Evolutionary conservation across 2,888 invertebrate species (phyloP), one percentile per base, ranked within the genome.

Genomic region (Ochlodes sylvanus): DNA sequence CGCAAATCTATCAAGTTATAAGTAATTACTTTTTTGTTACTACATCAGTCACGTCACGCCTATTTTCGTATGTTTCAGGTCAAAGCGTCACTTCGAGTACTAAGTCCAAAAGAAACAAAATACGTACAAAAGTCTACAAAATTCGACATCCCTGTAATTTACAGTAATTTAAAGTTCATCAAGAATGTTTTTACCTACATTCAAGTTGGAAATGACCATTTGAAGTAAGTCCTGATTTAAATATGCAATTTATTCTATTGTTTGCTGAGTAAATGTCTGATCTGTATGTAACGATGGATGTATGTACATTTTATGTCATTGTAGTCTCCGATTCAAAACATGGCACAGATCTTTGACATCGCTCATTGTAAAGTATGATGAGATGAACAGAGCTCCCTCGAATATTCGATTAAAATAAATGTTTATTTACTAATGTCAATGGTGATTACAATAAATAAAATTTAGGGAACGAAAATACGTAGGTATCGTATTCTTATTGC

Each of bases 101-200:
- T 93, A 55, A 88, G 83, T 71, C 92, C 92, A 27, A 92, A 89
- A 70, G 86, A 87, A 77, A 83, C 80, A 0, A 93, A 88, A 75
- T 93, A 92, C 71, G 82, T 85, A 7, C 84, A 92, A 65, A 90
- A 89, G 61, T 79, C 86, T 5, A 75, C 87, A 3, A 92, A 89
- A 73, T 93, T 93, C 71, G 90, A 81, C 73, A 92, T 93, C 69
- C 92, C 92, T 3, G 76, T 93, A n/a, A 87, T 93, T 64, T 93
- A 90, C 64, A 84, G 76, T 70, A 92, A 93, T 72, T 76, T 93
- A 57, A 83, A 85, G 75, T 93, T 92, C 71, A 84, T 93, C 47
- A 88, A 87, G 70, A 79, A 86, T 19, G 81, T 91, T 61, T 92
- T 93, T 71, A 77, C 82, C 60, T 80, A 78, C 19, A 82, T 91